Base-by-base conservation (phyloP, 2,797 vertebrate genomes). In the Lutjanus argentimaculatus region DNA sequence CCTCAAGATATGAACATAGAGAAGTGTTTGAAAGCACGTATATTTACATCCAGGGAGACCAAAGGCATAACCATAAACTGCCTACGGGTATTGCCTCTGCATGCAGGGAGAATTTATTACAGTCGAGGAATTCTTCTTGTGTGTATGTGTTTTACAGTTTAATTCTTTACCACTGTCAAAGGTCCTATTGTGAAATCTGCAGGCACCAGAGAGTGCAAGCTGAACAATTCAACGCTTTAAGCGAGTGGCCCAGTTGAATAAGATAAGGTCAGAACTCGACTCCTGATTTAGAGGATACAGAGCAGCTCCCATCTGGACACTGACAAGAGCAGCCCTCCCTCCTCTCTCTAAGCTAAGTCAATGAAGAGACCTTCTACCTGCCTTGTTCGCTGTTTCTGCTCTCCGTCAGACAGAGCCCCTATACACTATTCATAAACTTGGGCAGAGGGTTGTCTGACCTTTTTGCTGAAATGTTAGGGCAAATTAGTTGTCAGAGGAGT, bases 381-480 rank as follows among this genome's bases (percentile, higher is more conserved):
- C 90, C 90, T 86, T 70, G 71, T 87, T 88, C 83, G 8, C 87
- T 70, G 67, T 61, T 84, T 59, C 84, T 80, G 67, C 76, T 79
- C 74, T 87, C 73, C 17, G 14, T 90, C 91, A 88, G 82, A 87
- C 74, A 6, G 59, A 62, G 79, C 64, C 80, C 75, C 83, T 63
- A 80, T 92, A 83, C 90, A 90, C 89, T 92, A 92, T 94, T 93
- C 89, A 92, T 94, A 92, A 88, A 91, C 89, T 81, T 85, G 76
- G 87, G 79, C 88, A 86, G 83, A 90, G 90, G 87, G 86, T 91
- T 93, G 92, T 90, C 89, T 95, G 93, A 95, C 95, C 94, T 96
- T 95, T 95, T 91, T 84, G 85, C 85, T 89, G 85, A 95, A 94
- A 95, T 94, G 94, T 93, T 94, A 92, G 93, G 91, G 92, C 93